A percentile compares a stretch with the other conserved stretches of the same genome.
phyloP scores from a whole-genome alignment of 2,797 vertebrate genomes.

The Bradypus variegatus region DNA sequence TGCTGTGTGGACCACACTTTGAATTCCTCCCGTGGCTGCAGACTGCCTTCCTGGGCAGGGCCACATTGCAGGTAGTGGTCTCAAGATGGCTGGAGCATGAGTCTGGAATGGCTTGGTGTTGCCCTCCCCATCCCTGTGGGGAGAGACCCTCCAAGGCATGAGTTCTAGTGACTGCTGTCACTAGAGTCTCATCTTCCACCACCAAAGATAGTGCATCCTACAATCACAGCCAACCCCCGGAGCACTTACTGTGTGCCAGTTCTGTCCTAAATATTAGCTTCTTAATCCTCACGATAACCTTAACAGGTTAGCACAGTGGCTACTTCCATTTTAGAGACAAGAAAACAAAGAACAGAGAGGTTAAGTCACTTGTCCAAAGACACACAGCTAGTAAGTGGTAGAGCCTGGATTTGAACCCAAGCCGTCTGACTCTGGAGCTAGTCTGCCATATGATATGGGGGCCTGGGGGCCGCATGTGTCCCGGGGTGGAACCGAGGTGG shows the following conservation, averaged over 20 bases:
- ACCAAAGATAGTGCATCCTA: accelerated
- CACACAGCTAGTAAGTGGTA: background rate
- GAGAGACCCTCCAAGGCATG: background rate
- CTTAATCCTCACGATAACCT: background rate
- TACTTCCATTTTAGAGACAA: background rate
- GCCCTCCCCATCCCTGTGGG: background rate
- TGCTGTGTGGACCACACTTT: background rate
- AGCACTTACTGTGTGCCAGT: background rate
- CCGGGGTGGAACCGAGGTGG: background rate
- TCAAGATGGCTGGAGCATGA: background rate
- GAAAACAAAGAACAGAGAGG: background rate
- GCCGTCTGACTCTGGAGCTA: accelerated
- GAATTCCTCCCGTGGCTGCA: background rate
- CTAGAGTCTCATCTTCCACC: background rate
- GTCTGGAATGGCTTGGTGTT: background rate
- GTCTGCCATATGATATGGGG: background rate
- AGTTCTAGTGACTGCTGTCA: background rate
- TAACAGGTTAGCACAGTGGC: background rate
- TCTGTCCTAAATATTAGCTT: background rate
- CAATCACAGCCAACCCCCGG: accelerated
- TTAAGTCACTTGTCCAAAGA: background rate
- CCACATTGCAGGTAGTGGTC: background rate
- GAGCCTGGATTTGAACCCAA: background rate
- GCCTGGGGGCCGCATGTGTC: background rate
- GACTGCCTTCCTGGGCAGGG: background rate